These are phyloP conservation scores for Podilymbus podiceps DNA, from an alignment of 2,113 vertebrate species.

Conservation along the genomic window DNA sequence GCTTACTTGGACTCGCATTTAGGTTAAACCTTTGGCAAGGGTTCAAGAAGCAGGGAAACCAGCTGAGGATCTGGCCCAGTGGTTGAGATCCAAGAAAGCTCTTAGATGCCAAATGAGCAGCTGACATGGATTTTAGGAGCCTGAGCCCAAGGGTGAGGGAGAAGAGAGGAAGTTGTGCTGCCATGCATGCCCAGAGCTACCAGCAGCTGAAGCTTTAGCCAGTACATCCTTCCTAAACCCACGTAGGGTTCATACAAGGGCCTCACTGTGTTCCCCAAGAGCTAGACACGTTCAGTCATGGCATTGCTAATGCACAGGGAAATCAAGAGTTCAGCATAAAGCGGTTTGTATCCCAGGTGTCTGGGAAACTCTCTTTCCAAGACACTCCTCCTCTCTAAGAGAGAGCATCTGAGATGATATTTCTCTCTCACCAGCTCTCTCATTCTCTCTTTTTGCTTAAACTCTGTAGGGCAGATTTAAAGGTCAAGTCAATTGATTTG, in stretches of 20 bases:
- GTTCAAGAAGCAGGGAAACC: slow-evolving; percentile 18
- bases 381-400: background rate
- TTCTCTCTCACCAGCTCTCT: background rate
- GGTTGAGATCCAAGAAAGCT: slow-evolving; percentile 50
- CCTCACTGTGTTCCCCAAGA: background rate
- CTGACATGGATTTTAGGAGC: background rate
- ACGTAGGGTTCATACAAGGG: fast-evolving
- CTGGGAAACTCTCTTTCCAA: background rate
- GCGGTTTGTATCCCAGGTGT: background rate
- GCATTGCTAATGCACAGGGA: background rate
- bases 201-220: background rate
- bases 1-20: slow-evolving; percentile 19
- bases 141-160: background rate
- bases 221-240: background rate
- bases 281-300: no score
- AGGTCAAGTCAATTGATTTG: slow-evolving; percentile 27
- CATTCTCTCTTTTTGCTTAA: background rate
- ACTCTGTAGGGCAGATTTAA: slow-evolving; percentile 14
- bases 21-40: slow-evolving; percentile 33
- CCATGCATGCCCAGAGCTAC: background rate
- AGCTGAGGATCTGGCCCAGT: slow-evolving; percentile 38
- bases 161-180: background rate
- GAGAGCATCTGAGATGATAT: background rate
- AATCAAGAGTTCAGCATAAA: background rate
- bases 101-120: slow-evolving; percentile 25